Evolutionary conservation across 2,888 invertebrate genomes (phyloP), one percentile per base, ranked within the genome.

Genomic region (Drosophila ezoana): DNA sequence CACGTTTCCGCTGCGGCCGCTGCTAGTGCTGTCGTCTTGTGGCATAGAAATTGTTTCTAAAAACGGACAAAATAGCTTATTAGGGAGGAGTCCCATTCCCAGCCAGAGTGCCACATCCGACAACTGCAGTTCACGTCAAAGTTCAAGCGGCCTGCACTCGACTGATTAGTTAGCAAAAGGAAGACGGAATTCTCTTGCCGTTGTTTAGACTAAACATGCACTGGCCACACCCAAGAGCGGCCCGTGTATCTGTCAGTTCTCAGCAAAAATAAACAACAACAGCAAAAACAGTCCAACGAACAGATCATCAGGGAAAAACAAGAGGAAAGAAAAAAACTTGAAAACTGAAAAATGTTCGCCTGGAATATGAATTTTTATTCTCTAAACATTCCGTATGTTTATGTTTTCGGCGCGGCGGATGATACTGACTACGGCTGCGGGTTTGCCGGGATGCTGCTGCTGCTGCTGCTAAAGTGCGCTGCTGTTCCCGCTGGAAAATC

Each of bases 371-470:
- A 57, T 66, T 70, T 76, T 73, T 79, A 76, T 85, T 68, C 78
- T 83, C 77, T 83, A 83, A 83, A 83, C 88, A 83, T 83, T 87
- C 76, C 65, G 65, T 63, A 47, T 83, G 86, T 83, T 88, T 83
- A 88, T 88, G 86, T 82, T 74, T 72, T 64, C 41, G 64, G 54
- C 14, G 41, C 45, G 53, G 43, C 47, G 45, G 45, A 68, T 67
- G 53, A 51, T 56, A 47, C 52, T 28, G 40, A 33, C 23, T 63
- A 54, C 16, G 23, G 57, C 14, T 33, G 48, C 64, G 63, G 51
- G 59, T 11, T 23, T 20, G 49, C 37, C 11, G 49, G 23, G 23
- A 4, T 23, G 23, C 23, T 23, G 23, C 23, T 5, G 23, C 5
- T 23, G 58, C 45, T 53, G 47, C 52, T 58, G 76, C 53, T 79